Evolutionary conservation across 2,888 invertebrate genomes (phyloP).

Genomic region (Monochamus alternatus): DNA sequence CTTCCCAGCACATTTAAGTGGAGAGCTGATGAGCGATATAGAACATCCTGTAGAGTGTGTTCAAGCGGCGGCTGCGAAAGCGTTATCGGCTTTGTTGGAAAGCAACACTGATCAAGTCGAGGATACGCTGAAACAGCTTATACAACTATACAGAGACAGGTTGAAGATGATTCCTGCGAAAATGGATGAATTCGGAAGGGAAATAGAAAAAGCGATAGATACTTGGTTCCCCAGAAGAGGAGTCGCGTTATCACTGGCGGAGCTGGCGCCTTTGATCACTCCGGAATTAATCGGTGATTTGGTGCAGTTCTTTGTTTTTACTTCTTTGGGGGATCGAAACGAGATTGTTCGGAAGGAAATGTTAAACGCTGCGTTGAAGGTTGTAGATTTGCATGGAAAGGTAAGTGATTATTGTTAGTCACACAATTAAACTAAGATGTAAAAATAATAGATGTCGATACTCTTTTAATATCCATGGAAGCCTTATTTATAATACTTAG

Average conservation of each 20-base stretch:
- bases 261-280: conserved; percentile 83
- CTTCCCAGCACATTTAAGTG: conserved; percentile 72
- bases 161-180: conserved; percentile 88
- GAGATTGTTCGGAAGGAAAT: conserved; percentile 89
- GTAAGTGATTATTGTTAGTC: conserved; percentile 66
- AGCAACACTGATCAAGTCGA: conserved; percentile 74
- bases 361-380: conserved; percentile 93
- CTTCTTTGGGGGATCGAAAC: conserved; percentile 89
- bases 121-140: conserved; percentile 76
- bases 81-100: conserved; percentile 81
- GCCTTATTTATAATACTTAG: too few relatives aligned
- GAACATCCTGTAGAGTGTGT: conserved; percentile 88
- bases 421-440: neutral
- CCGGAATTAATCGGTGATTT: conserved; percentile 80
- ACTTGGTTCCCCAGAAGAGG: conserved; percentile 94
- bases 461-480: too few relatives aligned
- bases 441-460: too few relatives aligned
- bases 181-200: conserved; percentile 93
- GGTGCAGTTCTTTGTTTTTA: conserved; percentile 88
- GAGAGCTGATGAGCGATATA: conserved; percentile 79
- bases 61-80: conserved; percentile 87
- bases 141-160: conserved; percentile 84
- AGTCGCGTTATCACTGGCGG: conserved; percentile 86
- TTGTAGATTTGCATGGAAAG: conserved; percentile 95
- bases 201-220: conserved; percentile 88